These are phyloP conservation scores for Erebia epiphron DNA, from an alignment of 2,888 invertebrate genomes.

Conservation along the genomic window DNA sequence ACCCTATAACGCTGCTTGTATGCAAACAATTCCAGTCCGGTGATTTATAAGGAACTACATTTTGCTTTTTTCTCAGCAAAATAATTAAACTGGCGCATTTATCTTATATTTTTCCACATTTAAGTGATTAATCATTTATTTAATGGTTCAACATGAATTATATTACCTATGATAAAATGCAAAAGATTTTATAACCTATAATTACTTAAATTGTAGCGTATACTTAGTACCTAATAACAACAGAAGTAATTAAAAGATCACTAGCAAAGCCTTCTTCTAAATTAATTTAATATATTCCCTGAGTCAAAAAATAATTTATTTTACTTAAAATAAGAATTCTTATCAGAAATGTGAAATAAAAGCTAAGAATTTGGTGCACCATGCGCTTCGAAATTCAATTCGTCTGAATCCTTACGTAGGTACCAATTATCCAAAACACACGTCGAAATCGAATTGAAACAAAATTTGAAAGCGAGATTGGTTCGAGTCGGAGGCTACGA, in stretches of 20 bases:
- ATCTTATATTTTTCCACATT: conserved; percentile 32
- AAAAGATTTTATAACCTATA: conserved; percentile 14
- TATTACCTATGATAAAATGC: conserved; percentile 30
- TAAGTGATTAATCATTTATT: conserved; percentile 27
- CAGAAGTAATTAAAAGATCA: too few species aligned
- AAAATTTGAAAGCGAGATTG: conserved; percentile 28
- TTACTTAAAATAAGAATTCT: too few species aligned
- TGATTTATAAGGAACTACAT: conserved; percentile 38
- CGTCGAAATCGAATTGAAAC: conserved; percentile 22
- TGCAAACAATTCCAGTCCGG: conserved; percentile 38
- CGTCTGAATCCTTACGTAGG: not conserved
- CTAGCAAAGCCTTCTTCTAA: too few species aligned
- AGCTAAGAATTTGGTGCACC: too few species aligned
- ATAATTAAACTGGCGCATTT: conserved; percentile 30
- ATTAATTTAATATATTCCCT: too few species aligned
- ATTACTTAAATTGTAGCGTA: conserved; percentile 10
- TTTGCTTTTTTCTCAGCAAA: conserved; percentile 30
- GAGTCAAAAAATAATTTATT: too few species aligned
- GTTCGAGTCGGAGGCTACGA: conserved; percentile 14
- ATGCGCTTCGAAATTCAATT: not conserved
- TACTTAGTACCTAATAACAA: too few species aligned
- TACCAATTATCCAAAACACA: conserved; percentile 23
- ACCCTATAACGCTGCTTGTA: conserved; percentile 36
- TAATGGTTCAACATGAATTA: conserved; percentile 30
- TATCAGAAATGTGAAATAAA: too few species aligned